phyloP scores from a whole-genome alignment of 2,888 invertebrate species.

The Melinopterus prodromus region DNA sequence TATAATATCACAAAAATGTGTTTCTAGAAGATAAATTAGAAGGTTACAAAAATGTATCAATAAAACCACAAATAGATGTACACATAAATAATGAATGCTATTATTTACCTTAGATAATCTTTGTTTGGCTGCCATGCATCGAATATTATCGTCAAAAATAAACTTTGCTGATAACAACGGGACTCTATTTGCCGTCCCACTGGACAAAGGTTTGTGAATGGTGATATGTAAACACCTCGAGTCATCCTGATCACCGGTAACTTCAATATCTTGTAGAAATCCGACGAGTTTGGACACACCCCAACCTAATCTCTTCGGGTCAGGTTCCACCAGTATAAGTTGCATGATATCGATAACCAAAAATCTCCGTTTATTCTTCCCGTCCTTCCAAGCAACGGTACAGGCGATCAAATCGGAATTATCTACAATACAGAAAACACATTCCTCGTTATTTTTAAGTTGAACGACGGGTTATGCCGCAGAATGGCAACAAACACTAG shows the following conservation, averaged over 20 bases:
- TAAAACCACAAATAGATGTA: no score
- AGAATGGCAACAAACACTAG: conserved; percentile 50
- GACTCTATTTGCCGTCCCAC: conserved; percentile 72
- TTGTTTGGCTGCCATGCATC: conserved; percentile 99
- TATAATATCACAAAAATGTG: no score
- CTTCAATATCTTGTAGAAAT: conserved; percentile 94
- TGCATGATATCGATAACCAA: conserved; percentile 95
- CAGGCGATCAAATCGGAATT: conserved; percentile 98
- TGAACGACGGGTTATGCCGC: conserved; percentile 40
- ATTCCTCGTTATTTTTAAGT: conserved; percentile 31
- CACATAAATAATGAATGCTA: no score
- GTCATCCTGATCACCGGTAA: conserved; percentile 95
- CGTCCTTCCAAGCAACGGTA: conserved; percentile 90
- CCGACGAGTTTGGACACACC: conserved; percentile 97
- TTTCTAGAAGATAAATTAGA: no score
- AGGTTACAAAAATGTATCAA: no score
- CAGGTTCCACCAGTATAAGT: conserved; percentile 96
- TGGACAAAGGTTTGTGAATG: conserved; percentile 82
- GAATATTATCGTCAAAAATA: conserved; percentile 97
- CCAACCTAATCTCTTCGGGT: conserved; percentile 94
- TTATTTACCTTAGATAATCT: conserved; percentile 74
- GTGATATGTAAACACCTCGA: conserved; percentile 94
- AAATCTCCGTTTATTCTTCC: conserved; percentile 89
- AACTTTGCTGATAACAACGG: conserved; percentile 91
- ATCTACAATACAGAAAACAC: conserved; percentile 69